Conservation (phyloP, 2,888 invertebrate genomes). For the Pachydiplax longipennis region DNA sequence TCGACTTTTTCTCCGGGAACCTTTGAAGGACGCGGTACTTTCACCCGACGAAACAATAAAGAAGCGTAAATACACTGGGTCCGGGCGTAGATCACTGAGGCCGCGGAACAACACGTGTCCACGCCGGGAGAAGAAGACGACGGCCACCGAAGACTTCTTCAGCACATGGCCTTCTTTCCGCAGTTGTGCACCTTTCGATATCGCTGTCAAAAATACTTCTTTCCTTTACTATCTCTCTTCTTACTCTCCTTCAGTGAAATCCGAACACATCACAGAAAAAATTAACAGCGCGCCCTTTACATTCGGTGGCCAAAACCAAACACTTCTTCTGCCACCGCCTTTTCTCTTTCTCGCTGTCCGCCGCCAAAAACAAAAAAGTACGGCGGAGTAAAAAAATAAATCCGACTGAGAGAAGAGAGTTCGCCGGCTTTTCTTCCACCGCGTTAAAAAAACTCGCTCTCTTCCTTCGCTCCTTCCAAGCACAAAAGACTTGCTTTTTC, state of each 20-base stretch:
- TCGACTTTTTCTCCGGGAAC: not conserved
- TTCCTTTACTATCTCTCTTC: not conserved
- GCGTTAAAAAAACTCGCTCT: not conserved
- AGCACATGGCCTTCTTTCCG: not conserved
- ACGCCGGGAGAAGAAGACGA: not conserved
- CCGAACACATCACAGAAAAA: not conserved
- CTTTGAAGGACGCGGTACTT: not conserved
- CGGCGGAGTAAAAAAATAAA: not conserved
- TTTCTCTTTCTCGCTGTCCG: not conserved
- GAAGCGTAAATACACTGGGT: not conserved
- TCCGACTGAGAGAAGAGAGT: not conserved
- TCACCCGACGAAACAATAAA: not conserved
- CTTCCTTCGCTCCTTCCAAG: not conserved
- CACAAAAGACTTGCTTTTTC: not conserved
- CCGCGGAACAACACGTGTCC: not conserved
- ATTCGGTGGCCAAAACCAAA: not conserved
- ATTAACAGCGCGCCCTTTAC: not conserved
- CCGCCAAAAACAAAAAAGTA: not conserved
- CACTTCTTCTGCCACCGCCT: not conserved
- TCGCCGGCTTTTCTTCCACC: not conserved
- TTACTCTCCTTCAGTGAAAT: not conserved
- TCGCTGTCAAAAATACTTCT: too few species aligned
- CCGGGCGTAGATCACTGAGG: not conserved
- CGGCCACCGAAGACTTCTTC: not conserved
- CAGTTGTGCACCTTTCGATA: too few species aligned